A percentile compares a stretch with the other conserved stretches of the same genome.
phyloP scores from a whole-genome alignment of 2,888 invertebrate genomes.

The Phania funesta region DNA sequence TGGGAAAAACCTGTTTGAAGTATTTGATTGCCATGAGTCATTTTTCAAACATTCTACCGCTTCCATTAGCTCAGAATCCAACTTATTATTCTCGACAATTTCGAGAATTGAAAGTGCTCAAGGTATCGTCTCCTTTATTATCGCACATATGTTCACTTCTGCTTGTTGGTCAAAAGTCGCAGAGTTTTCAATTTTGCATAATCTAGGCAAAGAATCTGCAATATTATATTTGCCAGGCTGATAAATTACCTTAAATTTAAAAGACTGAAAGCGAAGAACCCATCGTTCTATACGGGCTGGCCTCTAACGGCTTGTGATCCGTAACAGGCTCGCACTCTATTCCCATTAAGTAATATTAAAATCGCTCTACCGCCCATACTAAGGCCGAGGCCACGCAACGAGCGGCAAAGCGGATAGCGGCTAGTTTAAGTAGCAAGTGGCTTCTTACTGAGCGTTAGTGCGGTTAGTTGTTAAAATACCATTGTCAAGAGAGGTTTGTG shows the following conservation, averaged over 20 bases:
- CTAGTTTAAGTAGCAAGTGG: too few relatives aligned
- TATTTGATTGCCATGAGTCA: neutral
- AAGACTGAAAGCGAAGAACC: neutral
- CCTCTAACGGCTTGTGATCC: too few relatives aligned
- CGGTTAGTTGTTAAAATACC: too few relatives aligned
- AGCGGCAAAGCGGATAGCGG: too few relatives aligned
- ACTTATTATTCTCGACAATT: constrained; percentile 34
- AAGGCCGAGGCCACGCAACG: too few relatives aligned
- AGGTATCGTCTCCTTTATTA: constrained; percentile 35
- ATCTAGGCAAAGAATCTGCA: neutral
- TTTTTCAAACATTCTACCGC: constrained; percentile 26
- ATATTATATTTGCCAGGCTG: neutral
- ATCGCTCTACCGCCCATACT: neutral
- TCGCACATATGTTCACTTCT: constrained; percentile 13
- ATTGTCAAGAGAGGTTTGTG: too few relatives aligned
- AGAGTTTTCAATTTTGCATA: neutral
- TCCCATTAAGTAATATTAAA: neutral
- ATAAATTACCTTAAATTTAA: neutral
- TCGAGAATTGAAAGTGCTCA: constrained; percentile 30
- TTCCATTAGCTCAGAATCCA: constrained; percentile 32
- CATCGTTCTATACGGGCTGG: neutral
- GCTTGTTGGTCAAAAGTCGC: neutral
- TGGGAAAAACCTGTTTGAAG: constrained; percentile 28
- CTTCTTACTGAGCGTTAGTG: too few relatives aligned
- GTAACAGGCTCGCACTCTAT: neutral